These are phyloP conservation scores for Byasa hedistus DNA, from an alignment of 2,888 invertebrate genomes.

Conservation along the genomic window DNA sequence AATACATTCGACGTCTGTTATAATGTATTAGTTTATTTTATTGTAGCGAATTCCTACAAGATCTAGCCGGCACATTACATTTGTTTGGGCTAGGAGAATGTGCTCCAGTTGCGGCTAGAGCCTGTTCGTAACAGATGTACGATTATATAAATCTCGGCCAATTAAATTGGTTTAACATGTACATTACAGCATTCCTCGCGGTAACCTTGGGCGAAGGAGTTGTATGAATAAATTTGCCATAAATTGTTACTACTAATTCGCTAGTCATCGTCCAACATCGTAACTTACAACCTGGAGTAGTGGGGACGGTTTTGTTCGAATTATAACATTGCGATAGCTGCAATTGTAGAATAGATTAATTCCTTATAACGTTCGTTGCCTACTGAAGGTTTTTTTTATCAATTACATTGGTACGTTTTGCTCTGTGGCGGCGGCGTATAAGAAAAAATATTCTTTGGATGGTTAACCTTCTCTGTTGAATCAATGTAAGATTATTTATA, in stretches of 20 bases:
- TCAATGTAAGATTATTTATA: too few relatives aligned
- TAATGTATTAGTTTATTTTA: too few relatives aligned
- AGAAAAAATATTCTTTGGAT: too few relatives aligned
- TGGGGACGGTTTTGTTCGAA: slow-evolving; percentile 8
- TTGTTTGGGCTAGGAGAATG: not conserved
- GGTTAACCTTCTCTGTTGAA: too few relatives aligned
- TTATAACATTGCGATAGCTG: not conserved
- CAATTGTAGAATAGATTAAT: not conserved
- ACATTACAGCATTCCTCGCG: slow-evolving; percentile 22
- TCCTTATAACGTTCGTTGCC: too few relatives aligned
- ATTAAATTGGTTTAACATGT: slow-evolving; percentile 21
- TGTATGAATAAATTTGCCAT: slow-evolving; percentile 24
- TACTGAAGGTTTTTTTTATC: too few relatives aligned
- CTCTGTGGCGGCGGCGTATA: too few relatives aligned
- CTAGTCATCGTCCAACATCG: slow-evolving; percentile 21
- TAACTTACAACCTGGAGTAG: slow-evolving; percentile 8
- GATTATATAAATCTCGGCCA: not conserved
- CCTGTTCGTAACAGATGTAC: not conserved
- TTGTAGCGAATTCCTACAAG: too few relatives aligned
- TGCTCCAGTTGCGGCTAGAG: not conserved
- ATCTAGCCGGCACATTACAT: not conserved
- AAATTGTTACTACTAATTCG: slow-evolving; percentile 27
- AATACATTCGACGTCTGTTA: too few relatives aligned
- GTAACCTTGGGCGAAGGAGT: slow-evolving; percentile 21
- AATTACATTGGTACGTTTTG: too few relatives aligned